Evolutionary conservation across 2,113 vertebrate species (phyloP).

Genomic region (Oncorhynchus gorbuscha): DNA sequence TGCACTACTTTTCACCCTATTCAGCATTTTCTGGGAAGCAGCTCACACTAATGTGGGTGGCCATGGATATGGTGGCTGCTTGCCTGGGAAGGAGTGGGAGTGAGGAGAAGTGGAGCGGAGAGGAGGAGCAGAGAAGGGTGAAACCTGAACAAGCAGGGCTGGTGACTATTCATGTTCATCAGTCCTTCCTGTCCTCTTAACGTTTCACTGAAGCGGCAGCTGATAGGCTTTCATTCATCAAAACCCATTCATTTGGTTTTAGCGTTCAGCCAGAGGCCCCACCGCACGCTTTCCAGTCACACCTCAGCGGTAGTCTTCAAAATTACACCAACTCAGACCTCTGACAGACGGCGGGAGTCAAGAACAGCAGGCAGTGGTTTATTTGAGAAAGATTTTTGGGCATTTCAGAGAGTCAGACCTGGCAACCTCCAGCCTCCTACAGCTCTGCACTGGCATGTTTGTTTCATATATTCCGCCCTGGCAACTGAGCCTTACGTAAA

Average conservation of each 20-base stretch:
- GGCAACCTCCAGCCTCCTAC: not conserved
- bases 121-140: conserved; percentile 46
- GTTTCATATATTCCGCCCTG: not conserved
- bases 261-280: not conserved
- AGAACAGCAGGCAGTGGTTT: not conserved
- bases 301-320: conserved; percentile 22
- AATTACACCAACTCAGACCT: conserved; percentile 29
- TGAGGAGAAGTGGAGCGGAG: not conserved
- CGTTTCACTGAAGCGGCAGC: conserved; percentile 36
- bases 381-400: not conserved
- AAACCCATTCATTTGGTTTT: conserved; percentile 37
- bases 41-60: not conserved
- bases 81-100: not conserved
- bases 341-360: conserved; percentile 28
- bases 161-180: conserved; percentile 61
- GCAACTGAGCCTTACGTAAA: no score
- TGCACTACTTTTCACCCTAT: not conserved
- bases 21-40: no score
- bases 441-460: conserved; percentile 9
- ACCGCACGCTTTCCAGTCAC: conserved; percentile 29
- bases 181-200: conserved; percentile 45
- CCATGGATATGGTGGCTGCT: not conserved
- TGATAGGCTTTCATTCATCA: conserved; percentile 40
- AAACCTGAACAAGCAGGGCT: conserved; percentile 38
- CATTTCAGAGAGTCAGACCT: not conserved